Evolutionary conservation across 2,113 vertebrate species (phyloP).

Genomic region (Mesoclemmys tuberculata): DNA sequence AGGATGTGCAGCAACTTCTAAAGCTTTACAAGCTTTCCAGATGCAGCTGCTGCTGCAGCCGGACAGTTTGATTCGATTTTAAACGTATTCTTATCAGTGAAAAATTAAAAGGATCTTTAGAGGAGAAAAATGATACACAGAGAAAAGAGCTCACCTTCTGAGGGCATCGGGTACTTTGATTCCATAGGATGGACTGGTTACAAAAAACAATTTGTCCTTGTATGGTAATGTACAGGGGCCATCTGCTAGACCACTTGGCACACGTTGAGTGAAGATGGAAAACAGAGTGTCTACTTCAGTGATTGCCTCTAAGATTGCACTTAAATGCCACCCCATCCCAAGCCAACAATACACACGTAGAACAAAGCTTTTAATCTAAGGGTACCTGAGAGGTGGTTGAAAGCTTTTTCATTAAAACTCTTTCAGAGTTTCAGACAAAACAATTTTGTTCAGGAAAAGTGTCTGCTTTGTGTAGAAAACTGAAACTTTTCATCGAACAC

Average conservation of each 20-base stretch:
- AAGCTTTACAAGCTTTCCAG: fast-evolving
- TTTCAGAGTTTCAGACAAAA: not conserved
- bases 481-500: not conserved
- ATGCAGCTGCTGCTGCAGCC: not conserved
- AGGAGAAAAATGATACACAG: not conserved
- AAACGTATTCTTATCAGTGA: not conserved
- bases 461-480: too few relatives aligned
- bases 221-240: not conserved
- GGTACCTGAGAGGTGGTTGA: not conserved
- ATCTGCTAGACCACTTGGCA: not conserved
- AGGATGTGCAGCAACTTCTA: not conserved
- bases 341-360: too few relatives aligned
- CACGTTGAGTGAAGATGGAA: not conserved
- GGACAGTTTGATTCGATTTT: not conserved
- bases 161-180: fast-evolving
- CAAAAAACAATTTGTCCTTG: not conserved
- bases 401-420: not conserved
- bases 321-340: not conserved
- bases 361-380: too few relatives aligned
- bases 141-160: not conserved
- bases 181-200: not conserved
- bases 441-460: not conserved
- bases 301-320: not conserved
- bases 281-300: not conserved
- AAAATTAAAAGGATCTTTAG: not conserved